Conservation (phyloP, 2,113 vertebrate genomes). For the Heloderma charlesbogerti region DNA sequence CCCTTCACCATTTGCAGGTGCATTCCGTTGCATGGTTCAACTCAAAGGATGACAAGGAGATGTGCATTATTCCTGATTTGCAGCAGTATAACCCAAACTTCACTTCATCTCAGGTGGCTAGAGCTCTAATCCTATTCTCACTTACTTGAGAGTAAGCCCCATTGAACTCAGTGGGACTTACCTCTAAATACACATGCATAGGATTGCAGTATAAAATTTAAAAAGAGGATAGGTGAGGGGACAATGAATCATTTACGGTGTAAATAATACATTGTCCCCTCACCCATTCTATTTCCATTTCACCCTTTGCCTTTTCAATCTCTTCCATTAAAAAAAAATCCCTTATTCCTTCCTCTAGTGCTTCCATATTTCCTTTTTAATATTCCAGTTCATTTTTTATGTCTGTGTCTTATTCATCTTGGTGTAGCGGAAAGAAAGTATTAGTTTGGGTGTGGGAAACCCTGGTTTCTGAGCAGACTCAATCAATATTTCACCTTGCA, state of each 20-base stretch:
- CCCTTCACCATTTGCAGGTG: background rate
- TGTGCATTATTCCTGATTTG: background rate
- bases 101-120: background rate
- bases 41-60: no score
- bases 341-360: background rate
- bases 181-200: background rate
- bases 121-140: background rate
- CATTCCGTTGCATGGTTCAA: background rate
- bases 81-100: background rate
- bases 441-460: background rate
- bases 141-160: background rate
- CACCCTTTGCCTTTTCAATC: no score
- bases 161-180: background rate
- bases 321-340: background rate
- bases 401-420: background rate
- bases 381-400: background rate
- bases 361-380: background rate
- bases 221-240: no score
- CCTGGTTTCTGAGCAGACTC: background rate
- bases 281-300: no score
- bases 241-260: no score
- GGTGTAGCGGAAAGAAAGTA: background rate
- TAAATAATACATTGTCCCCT: no score
- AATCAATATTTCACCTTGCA: no score
- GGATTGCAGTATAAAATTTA: background rate